Base-by-base conservation (phyloP, 2,888 invertebrate genomes). In the Torymus tubicola region DNA sequence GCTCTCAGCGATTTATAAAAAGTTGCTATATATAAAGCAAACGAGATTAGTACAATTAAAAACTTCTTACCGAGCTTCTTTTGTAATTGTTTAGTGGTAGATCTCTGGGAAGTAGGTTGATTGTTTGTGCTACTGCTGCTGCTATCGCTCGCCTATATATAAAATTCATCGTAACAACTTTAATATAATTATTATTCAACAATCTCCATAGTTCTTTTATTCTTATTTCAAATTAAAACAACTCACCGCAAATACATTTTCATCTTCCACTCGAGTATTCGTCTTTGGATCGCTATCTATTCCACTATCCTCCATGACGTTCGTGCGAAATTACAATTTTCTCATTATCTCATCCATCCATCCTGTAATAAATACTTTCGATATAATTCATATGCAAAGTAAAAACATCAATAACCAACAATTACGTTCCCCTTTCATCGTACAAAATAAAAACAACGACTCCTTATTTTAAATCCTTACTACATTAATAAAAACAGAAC, bases 271-370 rank as follows among this genome's bases (percentile, higher is more conserved):
- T 55, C 87, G 87, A 77, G 85, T 88, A 81, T 86, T 87, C 24
- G 87, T 84, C 81, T 91, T 91, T 13, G 91, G 91, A 85, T 91
- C 91, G 85, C 91, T 91, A 78, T 92, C 92, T 84, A 92, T 91
- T 65, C 92, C 91, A 83, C 92, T 91, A 84, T 92, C 91, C 86
- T 92, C 91, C 91, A 91, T 91, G 64, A 42, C 42, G 42, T 8
- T 42, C 10, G 42, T 42, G 52, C 50, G 10, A 42, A 18, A 57
- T 57, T 57, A 69, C 16, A 21, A 1, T 53, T 13, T 50, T 1
- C 21, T 81, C 63, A 74, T 24, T 10, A 12, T 21, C 65, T 61
- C 72, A 0, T 69, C 14, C 72, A 0, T 69, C 14, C 31, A 58
- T 61, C 57, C 77, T 81, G 24, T 65, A 82, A 81, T 76, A 61